These are phyloP conservation scores for Apotomis turbidana DNA, from an alignment of 2,888 invertebrate genomes.

Conservation along the genomic window DNA sequence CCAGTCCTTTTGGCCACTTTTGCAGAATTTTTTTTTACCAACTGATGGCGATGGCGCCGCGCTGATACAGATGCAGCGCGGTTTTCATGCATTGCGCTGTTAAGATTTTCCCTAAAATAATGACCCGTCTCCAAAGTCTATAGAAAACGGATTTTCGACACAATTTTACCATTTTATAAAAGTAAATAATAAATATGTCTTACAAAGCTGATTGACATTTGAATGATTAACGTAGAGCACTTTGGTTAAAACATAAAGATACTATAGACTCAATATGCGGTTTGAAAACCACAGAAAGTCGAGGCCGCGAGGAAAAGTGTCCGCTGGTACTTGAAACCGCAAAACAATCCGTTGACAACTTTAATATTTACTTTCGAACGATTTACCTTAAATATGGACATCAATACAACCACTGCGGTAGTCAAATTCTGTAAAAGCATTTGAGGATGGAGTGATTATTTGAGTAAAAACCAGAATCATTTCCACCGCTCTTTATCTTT, in stretches of 20 bases:
- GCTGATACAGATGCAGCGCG: too few relatives aligned
- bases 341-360: constrained; percentile 30
- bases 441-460: too few relatives aligned
- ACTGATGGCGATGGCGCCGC: too few relatives aligned
- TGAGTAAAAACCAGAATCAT: too few relatives aligned
- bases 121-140: too few relatives aligned
- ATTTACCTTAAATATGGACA: constrained; percentile 16
- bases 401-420: constrained; percentile 5
- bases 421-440: neutral
- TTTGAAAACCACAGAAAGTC: constrained; percentile 36
- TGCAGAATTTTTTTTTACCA: too few relatives aligned
- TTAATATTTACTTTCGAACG: constrained; percentile 33
- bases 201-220: constrained; percentile 15
- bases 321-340: constrained; percentile 28
- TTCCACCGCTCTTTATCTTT: too few relatives aligned
- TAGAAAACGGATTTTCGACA: too few relatives aligned
- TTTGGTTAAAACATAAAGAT: constrained; percentile 19
- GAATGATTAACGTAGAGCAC: constrained; percentile 29
- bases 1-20: too few relatives aligned
- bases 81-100: too few relatives aligned
- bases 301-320: constrained; percentile 28
- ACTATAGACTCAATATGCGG: constrained; percentile 17
- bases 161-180: too few relatives aligned
- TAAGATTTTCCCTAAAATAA: too few relatives aligned
- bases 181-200: neutral